Percentiles rank a stretch among this genome's conserved stretches.
Evolutionary conservation across 2,888 invertebrate genomes (phyloP).

Genomic region (Stenoptilia bipunctidactyla): DNA sequence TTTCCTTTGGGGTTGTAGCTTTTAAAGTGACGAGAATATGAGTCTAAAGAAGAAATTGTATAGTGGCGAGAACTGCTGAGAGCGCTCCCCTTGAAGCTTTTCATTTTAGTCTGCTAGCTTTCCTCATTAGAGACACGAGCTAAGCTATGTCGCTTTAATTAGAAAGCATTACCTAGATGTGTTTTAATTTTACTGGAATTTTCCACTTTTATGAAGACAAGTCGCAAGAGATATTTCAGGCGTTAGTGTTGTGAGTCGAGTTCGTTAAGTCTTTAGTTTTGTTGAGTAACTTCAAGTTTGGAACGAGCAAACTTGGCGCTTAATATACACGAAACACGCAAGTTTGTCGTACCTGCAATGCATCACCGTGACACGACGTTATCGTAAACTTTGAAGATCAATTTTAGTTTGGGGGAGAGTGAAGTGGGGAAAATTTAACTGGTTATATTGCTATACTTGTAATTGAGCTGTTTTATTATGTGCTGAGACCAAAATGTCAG

Average conservation of each 20-base stretch:
- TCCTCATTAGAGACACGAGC: not conserved
- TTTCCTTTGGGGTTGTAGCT: not conserved
- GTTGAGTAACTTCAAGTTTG: constrained; percentile 1
- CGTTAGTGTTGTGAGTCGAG: not conserved
- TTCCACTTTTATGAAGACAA: not conserved
- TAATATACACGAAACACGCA: constrained; percentile 31
- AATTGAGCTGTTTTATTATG: no score
- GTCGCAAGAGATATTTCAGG: not conserved
- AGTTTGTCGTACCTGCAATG: constrained; percentile 42
- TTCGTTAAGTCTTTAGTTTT: not conserved
- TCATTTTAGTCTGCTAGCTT: constrained; percentile 1
- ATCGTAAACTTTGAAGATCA: not conserved
- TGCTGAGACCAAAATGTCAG: no score
- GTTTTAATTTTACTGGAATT: not conserved
- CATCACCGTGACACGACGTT: constrained; percentile 34
- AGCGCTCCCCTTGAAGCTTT: not conserved
- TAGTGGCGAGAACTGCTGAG: constrained; percentile 2
- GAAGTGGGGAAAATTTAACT: no score
- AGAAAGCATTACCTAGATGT: not conserved
- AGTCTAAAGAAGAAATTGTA: not conserved
- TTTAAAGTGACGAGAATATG: not conserved
- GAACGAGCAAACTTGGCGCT: constrained; percentile 13
- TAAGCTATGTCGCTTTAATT: not conserved
- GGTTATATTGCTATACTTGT: no score
- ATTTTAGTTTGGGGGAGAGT: no score